phyloP scores from a whole-genome alignment of 2,797 vertebrate genomes.

The Sus cebifrons region DNA sequence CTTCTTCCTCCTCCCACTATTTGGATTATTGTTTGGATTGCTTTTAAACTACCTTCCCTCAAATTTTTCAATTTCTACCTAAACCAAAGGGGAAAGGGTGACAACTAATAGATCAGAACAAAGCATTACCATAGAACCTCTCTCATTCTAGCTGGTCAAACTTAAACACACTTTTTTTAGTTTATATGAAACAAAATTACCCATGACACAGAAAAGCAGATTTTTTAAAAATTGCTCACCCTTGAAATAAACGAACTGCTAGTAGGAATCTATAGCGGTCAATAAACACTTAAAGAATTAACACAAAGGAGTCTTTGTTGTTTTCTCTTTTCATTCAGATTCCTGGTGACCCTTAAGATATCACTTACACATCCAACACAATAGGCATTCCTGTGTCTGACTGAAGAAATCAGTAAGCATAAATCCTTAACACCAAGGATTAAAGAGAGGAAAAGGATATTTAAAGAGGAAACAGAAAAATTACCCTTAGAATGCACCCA shows the following conservation, averaged over 20 bases:
- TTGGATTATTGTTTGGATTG: slow-evolving; percentile 50
- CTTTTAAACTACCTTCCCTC: slow-evolving; percentile 45
- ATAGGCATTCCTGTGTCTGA: neutral
- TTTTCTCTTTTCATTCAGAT: slow-evolving; percentile 1
- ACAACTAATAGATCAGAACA: slow-evolving; percentile 54
- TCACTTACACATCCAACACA: neutral
- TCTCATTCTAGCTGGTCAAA: neutral
- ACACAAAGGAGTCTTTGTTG: slow-evolving; percentile 12
- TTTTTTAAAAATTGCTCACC: slow-evolving; percentile 63
- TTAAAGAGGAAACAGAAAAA: neutral
- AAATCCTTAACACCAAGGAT: slow-evolving; percentile 10
- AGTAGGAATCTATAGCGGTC: neutral
- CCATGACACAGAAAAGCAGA: slow-evolving; percentile 2
- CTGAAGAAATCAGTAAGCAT: neutral
- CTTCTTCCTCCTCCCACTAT: neutral
- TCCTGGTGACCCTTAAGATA: neutral
- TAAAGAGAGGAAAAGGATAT: neutral
- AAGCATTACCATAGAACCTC: slow-evolving; percentile 43
- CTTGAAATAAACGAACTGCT: slow-evolving; percentile 28
- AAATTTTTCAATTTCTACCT: slow-evolving; percentile 52
- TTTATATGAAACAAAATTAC: slow-evolving; percentile 44
- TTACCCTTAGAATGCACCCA: neutral
- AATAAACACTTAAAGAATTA: slow-evolving; percentile 31
- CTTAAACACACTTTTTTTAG: neutral
- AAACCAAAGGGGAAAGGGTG: neutral